Evolutionary conservation across 2,113 vertebrate species (phyloP), one percentile per base, ranked within the genome.

Genomic region (Tragelaphus imberbis): DNA sequence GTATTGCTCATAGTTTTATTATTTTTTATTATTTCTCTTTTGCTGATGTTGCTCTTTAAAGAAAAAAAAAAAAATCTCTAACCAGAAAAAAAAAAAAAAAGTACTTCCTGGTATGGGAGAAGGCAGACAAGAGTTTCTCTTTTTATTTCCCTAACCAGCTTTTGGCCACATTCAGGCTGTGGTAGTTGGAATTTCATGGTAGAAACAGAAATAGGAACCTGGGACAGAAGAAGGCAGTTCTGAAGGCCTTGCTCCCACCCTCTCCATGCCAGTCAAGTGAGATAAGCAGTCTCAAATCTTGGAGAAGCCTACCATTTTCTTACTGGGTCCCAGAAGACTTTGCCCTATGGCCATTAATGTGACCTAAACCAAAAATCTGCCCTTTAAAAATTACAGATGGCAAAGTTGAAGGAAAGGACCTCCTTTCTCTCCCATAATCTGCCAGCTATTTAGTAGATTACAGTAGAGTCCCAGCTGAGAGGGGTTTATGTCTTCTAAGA

Each of bases 11-110:
- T 14, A 82, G 53, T 90, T 94, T 84, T 59, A 11, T 84, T 65
- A 19, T n/a, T 96, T 90, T 94, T 84, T 59, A 11, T 84, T 65
- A 19, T n/a, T 96, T 87, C 2, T 89, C 30, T 86, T 97, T 96
- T 65, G 63, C 63, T 95, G 89, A 40, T 96, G 82, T 44, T 95
- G 95, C n/a, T 92, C 93, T 51, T 25, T 94, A 97, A 81, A 88
- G 63, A 51, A 75, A 71, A 71, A 71, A 6, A 6, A 65, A 91
- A n/a, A 65, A 85, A 51, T 30, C 2, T 36, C 33, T 88, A 44
- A 61, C 68, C 65, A 63, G 13, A 14, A 68, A 68, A 6, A 27
- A 21, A 47, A 14, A 27, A 53, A 49, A 92, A 88, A 59, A 71
- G 16, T 56, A 68, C 68, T 97, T 93, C 63, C 65, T 91, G 25